These are phyloP conservation scores for Heteropelma amictum DNA, from an alignment of 2,888 invertebrate genomes.

Conservation along the genomic window DNA sequence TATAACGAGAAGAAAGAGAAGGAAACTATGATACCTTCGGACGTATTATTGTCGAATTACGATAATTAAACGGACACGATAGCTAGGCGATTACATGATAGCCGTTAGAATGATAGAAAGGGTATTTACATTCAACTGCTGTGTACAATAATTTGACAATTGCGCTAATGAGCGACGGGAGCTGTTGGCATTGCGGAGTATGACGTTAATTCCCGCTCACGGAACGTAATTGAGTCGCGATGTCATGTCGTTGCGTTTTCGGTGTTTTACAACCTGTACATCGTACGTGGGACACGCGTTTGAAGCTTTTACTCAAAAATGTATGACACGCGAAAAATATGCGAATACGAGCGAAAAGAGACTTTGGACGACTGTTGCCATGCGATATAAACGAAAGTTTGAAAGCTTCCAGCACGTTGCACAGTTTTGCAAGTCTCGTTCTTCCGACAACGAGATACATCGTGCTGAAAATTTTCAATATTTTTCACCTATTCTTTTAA, in stretches of 20 bases:
- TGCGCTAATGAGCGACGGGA: constrained; percentile 25
- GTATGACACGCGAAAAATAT: too few species aligned
- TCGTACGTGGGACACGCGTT: background rate
- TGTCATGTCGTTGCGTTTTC: background rate
- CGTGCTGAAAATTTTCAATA: too few species aligned
- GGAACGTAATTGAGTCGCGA: constrained; percentile 27
- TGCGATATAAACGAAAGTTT: too few species aligned
- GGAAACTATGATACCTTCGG: background rate
- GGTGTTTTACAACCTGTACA: background rate
- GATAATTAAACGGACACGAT: background rate
- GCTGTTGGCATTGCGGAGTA: constrained; percentile 4
- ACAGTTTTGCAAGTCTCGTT: too few species aligned
- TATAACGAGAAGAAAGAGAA: background rate
- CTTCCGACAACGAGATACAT: too few species aligned
- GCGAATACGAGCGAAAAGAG: too few species aligned
- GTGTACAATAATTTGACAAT: background rate
- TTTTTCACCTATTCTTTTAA: too few species aligned
- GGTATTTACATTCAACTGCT: background rate
- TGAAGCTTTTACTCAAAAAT: too few species aligned
- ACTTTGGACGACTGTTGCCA: too few species aligned
- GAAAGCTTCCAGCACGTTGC: too few species aligned
- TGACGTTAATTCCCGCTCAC: constrained; percentile 16
- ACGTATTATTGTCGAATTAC: background rate
- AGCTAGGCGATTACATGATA: background rate
- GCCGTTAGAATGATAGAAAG: background rate